Base-by-base conservation (phyloP, 2,888 invertebrate genomes). In the Ornithoptera priamus region DNA sequence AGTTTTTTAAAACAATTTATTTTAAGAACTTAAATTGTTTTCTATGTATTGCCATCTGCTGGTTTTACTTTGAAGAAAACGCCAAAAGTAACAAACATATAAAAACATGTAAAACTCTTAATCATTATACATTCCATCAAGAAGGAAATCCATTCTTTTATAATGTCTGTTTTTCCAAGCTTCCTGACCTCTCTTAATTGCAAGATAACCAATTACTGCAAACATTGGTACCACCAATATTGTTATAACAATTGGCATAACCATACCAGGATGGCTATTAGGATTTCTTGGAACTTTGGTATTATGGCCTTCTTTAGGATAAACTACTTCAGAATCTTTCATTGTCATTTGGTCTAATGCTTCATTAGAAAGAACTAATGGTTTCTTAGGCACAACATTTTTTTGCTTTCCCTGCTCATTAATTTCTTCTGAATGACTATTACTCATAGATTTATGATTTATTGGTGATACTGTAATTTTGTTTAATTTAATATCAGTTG, bases 81-180 rank as follows among this genome's bases (percentile, higher is more conserved):
- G 30, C 30, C 3, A 0, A 30, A 10, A 10, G 1, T 39, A 39
- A 39, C 39, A 39, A 10, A 39, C 10, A 10, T 7, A 7, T 39
- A 39, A 39, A 39, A 39, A 39, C 39, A 7, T 39, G 10, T 39
- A 39, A 60, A 65, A 15, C 18, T 56, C 60, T 81, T 87, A 96
- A 82, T 96, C 96, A 89, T 97, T 97, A 81, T 97, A 97, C 96
- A 97, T 97, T 78, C 97, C 97, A 86, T 97, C 97, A 69, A 97
- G 95, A 18, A 97, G 93, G 81, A 96, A 97, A 86, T 97, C 97
- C 97, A 97, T 97, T 82, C 97, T 93, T 73, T 96, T 94, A 80
- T 97, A 97, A 85, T 97, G 97, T 76, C 97, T 93, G 75, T 97
- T 96, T 77, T 95, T 95, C 97, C 97, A 97, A 82, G 96, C 96